Evolutionary conservation across 2,888 invertebrate species (phyloP).

Genomic region (Ramazzottius varieornatus): DNA sequence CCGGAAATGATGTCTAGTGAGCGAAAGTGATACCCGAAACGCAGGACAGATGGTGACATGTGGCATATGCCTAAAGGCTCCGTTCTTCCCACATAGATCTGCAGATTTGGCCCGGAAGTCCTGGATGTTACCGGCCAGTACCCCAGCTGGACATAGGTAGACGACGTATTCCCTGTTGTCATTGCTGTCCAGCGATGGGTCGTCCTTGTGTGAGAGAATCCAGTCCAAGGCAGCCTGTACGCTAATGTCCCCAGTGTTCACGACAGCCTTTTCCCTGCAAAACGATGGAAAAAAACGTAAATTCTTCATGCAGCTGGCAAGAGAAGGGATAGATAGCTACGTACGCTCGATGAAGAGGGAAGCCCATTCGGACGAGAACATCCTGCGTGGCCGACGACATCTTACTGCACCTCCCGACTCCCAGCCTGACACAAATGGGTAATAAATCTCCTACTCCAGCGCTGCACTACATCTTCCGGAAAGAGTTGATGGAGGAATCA

Average conservation of each 20-base stretch:
- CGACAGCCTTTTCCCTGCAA: slow-evolving; percentile 53
- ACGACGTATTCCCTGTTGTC: slow-evolving; percentile 57
- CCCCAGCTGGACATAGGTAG: slow-evolving; percentile 56
- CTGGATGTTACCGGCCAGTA: slow-evolving; percentile 40
- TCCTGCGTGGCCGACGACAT: too few relatives aligned
- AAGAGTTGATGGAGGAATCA: too few relatives aligned
- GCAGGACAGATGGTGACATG: slow-evolving; percentile 68
- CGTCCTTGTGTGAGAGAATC: slow-evolving; percentile 59
- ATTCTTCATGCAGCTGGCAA: background rate
- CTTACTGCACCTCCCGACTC: too few relatives aligned
- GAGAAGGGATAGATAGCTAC: slow-evolving; percentile 19
- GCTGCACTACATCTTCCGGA: too few relatives aligned
- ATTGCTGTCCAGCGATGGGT: slow-evolving; percentile 45
- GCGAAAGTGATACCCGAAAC: slow-evolving; percentile 35
- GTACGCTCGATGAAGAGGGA: slow-evolving; percentile 62
- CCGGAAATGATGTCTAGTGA: too few relatives aligned
- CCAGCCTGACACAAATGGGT: too few relatives aligned
- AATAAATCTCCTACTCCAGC: too few relatives aligned
- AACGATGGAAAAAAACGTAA: background rate
- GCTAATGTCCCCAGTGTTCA: slow-evolving; percentile 61
- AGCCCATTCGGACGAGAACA: slow-evolving; percentile 61
- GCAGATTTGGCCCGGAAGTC: slow-evolving; percentile 43
- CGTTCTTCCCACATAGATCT: slow-evolving; percentile 51
- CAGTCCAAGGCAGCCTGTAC: slow-evolving; percentile 69
- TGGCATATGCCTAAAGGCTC: slow-evolving; percentile 63